Percentiles rank a stretch among this genome's conserved stretches.
Evolutionary conservation across 1,140 invertebrate genomes (phyloP).

Genomic region (Trachelipus rathkii): DNA sequence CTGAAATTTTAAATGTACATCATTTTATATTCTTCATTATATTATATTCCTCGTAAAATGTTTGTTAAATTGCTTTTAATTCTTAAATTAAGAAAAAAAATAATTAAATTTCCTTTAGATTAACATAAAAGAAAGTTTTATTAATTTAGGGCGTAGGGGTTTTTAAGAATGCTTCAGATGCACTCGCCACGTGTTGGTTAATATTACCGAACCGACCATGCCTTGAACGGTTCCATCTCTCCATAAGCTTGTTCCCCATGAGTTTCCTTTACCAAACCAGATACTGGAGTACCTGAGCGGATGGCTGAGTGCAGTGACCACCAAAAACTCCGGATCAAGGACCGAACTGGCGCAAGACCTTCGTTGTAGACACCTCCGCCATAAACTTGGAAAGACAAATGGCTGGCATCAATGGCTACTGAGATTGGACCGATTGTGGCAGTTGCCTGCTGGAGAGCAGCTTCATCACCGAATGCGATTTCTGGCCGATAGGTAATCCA

Average conservation of each 20-base stretch:
- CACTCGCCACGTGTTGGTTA: too few species aligned
- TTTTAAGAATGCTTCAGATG: too few species aligned
- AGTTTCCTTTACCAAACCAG: constrained; percentile 62
- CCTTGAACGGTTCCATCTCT: too few species aligned
- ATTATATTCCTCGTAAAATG: too few species aligned
- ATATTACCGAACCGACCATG: too few species aligned
- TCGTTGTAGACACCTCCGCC: constrained; percentile 55
- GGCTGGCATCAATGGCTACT: constrained; percentile 87
- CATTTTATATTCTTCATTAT: too few species aligned
- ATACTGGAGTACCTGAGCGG: constrained; percentile 52
- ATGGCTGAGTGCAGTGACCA: constrained; percentile 48
- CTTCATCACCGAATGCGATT: constrained; percentile 65
- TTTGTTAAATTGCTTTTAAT: too few species aligned
- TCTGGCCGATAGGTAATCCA: constrained; percentile 82
- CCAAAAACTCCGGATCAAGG: constrained; percentile 57
- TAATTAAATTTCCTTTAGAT: too few species aligned
- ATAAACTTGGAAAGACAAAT: constrained; percentile 73
- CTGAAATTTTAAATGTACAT: too few species aligned
- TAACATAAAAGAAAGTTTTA: too few species aligned
- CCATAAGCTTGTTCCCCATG: constrained; percentile 52
- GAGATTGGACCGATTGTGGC: constrained; percentile 77
- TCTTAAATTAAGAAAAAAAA: too few species aligned
- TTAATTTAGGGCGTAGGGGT: too few species aligned
- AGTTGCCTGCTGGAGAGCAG: constrained; percentile 68
- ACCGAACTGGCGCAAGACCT: constrained; percentile 58